These are phyloP conservation scores for Parauchenoglanis ngamensis DNA, from an alignment of 2,797 vertebrate species.

Conservation along the genomic window DNA sequence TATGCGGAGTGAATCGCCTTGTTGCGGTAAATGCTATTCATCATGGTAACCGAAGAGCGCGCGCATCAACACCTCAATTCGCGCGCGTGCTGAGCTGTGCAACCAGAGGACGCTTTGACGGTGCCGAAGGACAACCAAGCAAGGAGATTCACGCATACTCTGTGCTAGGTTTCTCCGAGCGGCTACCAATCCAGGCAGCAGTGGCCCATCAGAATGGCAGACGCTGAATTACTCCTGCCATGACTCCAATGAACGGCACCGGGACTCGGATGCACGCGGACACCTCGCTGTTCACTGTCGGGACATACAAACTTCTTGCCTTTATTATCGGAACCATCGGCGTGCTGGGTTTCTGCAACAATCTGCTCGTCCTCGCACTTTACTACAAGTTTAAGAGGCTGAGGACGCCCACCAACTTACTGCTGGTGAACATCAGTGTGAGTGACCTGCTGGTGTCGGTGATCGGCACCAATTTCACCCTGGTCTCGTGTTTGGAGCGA, in stretches of 20 bases:
- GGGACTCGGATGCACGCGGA: conserved; percentile 59
- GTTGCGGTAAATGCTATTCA: neutral
- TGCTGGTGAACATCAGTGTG: conserved; percentile 87
- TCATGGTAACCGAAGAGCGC: neutral
- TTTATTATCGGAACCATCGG: conserved; percentile 83
- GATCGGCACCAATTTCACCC: conserved; percentile 84
- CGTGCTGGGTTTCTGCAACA: conserved; percentile 84
- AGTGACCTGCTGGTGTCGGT: conserved; percentile 86
- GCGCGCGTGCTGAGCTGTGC: neutral
- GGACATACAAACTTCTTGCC: conserved; percentile 85
- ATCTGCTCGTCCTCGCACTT: conserved; percentile 81
- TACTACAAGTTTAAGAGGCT: conserved; percentile 84
- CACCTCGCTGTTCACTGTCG: conserved; percentile 71
- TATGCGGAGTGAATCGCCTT: neutral
- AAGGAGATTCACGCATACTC: neutral
- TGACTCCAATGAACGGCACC: conserved; percentile 74
- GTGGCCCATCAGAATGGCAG: conserved; percentile 62
- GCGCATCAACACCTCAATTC: neutral
- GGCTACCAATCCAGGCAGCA: conserved; percentile 22
- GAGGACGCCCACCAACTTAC: conserved; percentile 82
- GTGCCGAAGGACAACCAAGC: neutral
- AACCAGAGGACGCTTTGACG: neutral
- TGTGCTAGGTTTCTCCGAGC: neutral
- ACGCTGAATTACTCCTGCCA: conserved; percentile 63
- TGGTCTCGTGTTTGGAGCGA: conserved; percentile 83